Base-by-base conservation (phyloP, 1,140 invertebrate species). In the Cydia amplana region DNA sequence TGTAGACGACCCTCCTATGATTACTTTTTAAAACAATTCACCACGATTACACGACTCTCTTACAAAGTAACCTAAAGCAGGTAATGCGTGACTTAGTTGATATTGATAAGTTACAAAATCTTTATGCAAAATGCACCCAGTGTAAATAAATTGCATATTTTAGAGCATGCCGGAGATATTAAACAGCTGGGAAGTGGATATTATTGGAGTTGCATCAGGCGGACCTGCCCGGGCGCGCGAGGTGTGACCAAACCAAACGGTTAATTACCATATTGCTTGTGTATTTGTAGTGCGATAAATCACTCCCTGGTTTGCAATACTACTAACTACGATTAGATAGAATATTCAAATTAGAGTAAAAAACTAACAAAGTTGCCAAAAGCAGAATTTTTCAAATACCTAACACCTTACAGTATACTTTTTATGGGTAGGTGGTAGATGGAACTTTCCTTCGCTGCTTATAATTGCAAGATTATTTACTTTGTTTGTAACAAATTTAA, bases 41-140 rank as follows among this genome's bases (percentile, higher is more conserved):
- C 7, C 14, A 14, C 12, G 12, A 16, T 46, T 40, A 40, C 36
- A 40, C 36, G 9, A 49, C 46, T n/a, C 46, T n/a, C 4, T 7
- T 18, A 18, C 51, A 55, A 6, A 18, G n/a, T 55, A 55, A 46
- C 43, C 1, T 16, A 16, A 46, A 46, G 51, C 51, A 5, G 6
- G 10, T 7, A 55, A 18, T 18, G 16, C 55, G 55, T 60, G 7
- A 60, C 20, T 23, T 60, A 12, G 5, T 60, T 60, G 55, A 60
- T 23, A 60, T 60, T 60, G 55, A 60, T 23, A 60, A 60, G 55
- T 60, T 60, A 60, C 55, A 23, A 60, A 60, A 60, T 20, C 49
- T 51, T 51, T n/a, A 7, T 18, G n/a, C 49, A 55, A 55, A 55
- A 55, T 55, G 51, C 51, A 14, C 10, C 51, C 16, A 23, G 18